phyloP scores from a whole-genome alignment of 2,888 invertebrate genomes.

The Cephus runcator region DNA sequence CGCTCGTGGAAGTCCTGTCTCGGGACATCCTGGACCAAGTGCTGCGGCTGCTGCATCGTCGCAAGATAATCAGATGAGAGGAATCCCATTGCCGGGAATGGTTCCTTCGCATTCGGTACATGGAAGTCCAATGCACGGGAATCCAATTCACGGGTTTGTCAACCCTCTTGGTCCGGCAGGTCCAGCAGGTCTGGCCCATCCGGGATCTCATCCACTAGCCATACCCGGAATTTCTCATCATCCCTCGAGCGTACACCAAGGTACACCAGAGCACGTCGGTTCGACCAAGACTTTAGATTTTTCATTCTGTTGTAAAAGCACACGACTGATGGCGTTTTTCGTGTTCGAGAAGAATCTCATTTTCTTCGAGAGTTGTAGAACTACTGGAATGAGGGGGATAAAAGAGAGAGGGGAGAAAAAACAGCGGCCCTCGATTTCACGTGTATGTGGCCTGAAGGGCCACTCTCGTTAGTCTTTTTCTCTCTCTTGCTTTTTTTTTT shows the following conservation, averaged over 20 bases:
- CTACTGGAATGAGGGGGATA: background rate
- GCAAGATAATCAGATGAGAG: conserved; percentile 53
- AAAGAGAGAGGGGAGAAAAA: background rate
- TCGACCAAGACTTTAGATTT: background rate
- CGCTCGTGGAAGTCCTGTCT: conserved; percentile 41
- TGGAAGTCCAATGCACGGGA: conserved; percentile 47
- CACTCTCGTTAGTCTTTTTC: background rate
- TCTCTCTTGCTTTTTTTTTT: background rate
- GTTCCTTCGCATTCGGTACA: conserved; percentile 38
- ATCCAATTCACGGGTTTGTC: conserved; percentile 58
- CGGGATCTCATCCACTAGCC: conserved; percentile 9
- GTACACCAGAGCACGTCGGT: conserved; percentile 29
- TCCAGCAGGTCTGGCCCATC: conserved; percentile 34
- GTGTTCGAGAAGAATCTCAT: background rate
- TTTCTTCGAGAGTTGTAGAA: background rate
- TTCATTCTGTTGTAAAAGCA: background rate
- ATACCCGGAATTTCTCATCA: conserved; percentile 40
- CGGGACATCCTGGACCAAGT: conserved; percentile 35
- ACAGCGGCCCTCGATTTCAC: background rate
- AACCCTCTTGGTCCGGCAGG: conserved; percentile 58
- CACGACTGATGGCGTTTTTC: background rate
- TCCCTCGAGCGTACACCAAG: conserved; percentile 48
- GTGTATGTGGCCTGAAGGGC: background rate
- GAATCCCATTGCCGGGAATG: conserved; percentile 62
- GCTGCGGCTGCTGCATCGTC: conserved; percentile 18